Conservation (phyloP, 2,113 vertebrate species). For the Sinocyclocheilus anophthalmus region DNA sequence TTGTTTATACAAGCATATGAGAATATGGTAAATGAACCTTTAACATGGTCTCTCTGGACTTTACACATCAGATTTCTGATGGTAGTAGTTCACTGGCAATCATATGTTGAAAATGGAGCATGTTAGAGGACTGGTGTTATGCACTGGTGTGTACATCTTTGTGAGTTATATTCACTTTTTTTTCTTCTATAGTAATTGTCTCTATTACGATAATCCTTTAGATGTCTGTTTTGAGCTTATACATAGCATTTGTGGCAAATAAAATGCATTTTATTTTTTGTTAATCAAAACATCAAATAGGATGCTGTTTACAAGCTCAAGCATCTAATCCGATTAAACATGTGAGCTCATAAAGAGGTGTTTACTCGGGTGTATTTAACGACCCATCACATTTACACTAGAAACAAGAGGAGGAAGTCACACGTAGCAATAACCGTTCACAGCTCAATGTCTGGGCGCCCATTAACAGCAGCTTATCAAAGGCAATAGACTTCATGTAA, state of each 20-base stretch:
- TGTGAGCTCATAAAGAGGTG: background rate
- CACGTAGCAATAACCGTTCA: background rate
- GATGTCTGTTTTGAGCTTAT: background rate
- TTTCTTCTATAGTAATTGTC: background rate
- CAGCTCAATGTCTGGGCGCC: background rate
- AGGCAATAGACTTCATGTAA: background rate
- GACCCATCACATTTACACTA: background rate
- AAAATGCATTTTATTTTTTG: background rate
- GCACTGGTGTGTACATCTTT: background rate
- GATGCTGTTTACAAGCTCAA: background rate
- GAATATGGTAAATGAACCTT: background rate
- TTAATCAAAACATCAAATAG: background rate
- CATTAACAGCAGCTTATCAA: background rate
- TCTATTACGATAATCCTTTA: background rate
- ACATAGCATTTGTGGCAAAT: background rate
- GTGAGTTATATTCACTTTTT: background rate
- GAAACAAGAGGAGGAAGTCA: constrained; percentile 21
- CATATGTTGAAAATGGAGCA: background rate
- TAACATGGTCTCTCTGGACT: background rate
- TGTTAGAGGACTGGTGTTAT: background rate
- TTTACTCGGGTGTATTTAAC: constrained; percentile 15
- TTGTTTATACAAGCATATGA: background rate
- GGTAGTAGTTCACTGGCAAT: background rate
- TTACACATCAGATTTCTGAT: background rate
- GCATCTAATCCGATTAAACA: background rate